phyloP scores from a whole-genome alignment of 1,140 invertebrate species.

The Stegodyphus dumicola region DNA sequence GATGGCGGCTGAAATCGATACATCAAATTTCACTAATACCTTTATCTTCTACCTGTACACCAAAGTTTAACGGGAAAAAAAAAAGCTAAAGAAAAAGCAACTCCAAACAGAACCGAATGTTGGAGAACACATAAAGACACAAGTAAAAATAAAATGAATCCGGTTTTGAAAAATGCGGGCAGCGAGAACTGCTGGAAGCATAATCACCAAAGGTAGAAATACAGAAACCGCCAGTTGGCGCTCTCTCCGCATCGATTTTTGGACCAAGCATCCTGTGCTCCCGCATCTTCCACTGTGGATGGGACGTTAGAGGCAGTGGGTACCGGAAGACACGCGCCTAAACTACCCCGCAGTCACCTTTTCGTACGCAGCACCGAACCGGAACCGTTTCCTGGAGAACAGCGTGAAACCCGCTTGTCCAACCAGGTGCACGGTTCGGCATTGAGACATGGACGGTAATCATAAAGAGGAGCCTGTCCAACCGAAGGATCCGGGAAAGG shows the following conservation, averaged over 20 bases:
- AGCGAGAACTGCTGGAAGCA: neutral
- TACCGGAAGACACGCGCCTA: neutral
- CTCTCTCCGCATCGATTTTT: constrained; percentile 19
- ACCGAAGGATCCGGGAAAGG: neutral
- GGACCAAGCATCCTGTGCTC: constrained; percentile 3
- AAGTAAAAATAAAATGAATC: constrained; percentile 6
- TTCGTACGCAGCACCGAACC: constrained; percentile 6
- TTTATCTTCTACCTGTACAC: too few relatives aligned
- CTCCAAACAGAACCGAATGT: neutral
- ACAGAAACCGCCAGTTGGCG: constrained; percentile 23
- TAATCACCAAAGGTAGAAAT: neutral
- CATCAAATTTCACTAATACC: too few relatives aligned
- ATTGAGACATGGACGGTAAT: neutral
- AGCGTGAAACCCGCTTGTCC: neutral
- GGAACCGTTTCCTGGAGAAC: neutral
- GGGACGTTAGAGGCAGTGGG: constrained; percentile 37
- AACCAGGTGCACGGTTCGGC: neutral
- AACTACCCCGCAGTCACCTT: neutral
- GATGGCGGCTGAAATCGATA: too few relatives aligned
- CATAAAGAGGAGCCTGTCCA: neutral
- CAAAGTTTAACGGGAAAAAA: too few relatives aligned
- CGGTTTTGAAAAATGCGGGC: constrained; percentile 30
- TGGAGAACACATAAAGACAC: constrained; percentile 18
- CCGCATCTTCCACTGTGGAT: neutral
- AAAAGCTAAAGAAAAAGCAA: too few relatives aligned